Evolutionary conservation across 2,797 vertebrate genomes (phyloP).

Genomic region (Cichlasoma orientale): DNA sequence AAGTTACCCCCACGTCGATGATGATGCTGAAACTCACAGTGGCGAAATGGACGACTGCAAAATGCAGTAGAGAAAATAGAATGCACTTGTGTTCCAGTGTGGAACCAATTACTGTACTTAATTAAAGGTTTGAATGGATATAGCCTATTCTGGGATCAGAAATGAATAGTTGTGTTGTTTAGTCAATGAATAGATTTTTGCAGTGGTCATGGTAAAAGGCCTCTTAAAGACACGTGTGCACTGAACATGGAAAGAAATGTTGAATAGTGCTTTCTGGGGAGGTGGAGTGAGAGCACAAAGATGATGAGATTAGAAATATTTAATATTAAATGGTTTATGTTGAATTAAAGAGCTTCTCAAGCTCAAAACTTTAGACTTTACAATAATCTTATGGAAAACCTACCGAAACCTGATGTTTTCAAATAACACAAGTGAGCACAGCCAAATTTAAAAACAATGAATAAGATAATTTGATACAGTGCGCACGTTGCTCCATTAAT

Average conservation of each 20-base stretch:
- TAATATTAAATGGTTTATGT: neutral
- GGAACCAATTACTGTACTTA: neutral
- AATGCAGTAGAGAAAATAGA: neutral
- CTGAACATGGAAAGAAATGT: neutral
- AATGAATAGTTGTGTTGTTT: conserved; percentile 3
- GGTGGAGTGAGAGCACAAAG: neutral
- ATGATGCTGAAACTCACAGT: conserved; percentile 22
- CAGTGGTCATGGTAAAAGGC: neutral
- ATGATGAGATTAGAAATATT: neutral
- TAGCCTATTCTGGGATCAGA: conserved; percentile 3
- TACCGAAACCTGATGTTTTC: neutral
- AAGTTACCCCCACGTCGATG: conserved; percentile 9
- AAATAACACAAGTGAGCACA: neutral
- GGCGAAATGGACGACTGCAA: neutral
- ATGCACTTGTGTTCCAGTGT: conserved; percentile 4
- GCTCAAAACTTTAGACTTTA: neutral
- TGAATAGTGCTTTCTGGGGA: neutral
- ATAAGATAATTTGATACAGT: rapidly evolving
- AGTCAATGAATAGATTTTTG: neutral
- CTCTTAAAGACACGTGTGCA: rapidly evolving
- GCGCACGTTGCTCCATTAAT: neutral
- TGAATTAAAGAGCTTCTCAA: neutral
- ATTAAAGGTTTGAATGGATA: conserved; percentile 25
- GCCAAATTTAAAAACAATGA: neutral
- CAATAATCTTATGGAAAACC: neutral